These are phyloP conservation scores for Paratilapia polleni DNA, from an alignment of 2,113 vertebrate species.

Conservation along the genomic window DNA sequence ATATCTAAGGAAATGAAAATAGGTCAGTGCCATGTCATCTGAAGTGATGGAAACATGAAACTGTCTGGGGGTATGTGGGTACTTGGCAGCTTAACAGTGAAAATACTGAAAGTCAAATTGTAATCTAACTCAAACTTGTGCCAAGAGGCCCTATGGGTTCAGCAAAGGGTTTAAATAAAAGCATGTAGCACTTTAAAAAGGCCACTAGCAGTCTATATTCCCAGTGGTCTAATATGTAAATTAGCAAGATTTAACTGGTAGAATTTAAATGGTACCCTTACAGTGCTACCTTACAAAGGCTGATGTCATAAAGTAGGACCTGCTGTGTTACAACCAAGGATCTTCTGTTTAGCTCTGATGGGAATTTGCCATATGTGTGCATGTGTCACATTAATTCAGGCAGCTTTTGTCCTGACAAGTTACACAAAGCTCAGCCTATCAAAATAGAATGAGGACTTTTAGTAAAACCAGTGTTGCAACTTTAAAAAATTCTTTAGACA, in stretches of 20 bases:
- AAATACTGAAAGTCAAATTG: neutral
- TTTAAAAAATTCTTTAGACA: neutral
- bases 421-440: neutral
- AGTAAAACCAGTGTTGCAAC: neutral
- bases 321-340: neutral
- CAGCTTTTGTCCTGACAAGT: neutral
- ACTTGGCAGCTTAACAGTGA: neutral
- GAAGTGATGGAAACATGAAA: neutral
- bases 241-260: neutral
- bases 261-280: neutral
- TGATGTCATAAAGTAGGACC: neutral
- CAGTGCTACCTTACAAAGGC: neutral
- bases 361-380: neutral
- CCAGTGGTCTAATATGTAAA: neutral
- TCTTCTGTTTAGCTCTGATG: neutral
- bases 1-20: neutral
- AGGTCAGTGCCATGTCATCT: neutral
- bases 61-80: neutral
- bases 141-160: neutral
- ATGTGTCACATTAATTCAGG: neutral
- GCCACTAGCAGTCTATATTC: too few species aligned
- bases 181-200: too few species aligned
- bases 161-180: neutral
- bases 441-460: neutral
- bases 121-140: neutral